Base-by-base conservation (phyloP, 2,797 vertebrate genomes). In the Tinamus major region DNA sequence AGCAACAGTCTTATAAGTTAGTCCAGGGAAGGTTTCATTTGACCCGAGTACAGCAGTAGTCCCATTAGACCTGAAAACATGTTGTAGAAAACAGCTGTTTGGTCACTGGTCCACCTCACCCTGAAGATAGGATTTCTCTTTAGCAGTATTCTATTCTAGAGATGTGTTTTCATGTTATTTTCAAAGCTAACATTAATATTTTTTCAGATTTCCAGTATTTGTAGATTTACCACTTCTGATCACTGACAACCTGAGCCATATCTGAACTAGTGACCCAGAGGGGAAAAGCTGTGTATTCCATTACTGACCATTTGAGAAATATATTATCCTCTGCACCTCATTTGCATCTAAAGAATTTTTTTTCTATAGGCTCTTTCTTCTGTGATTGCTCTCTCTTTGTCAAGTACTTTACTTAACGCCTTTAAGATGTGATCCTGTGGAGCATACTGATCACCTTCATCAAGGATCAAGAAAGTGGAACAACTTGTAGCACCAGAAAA, bases 141-240 rank as follows among this genome's bases (percentile, higher is more conserved):
- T 91, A 87, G 58, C 51, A 63, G 7, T 71, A 48, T 91, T 83
- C 35, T 86, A 12, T 33, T 83, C 61, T 67, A 79, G 93, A 76
- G 27, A 42, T 51, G 16, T 64, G 20, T 69, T 85, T 93, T 92
- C 58, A 53, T 75, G 21, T 69, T 83, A 46, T 78, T 89, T 89
- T 72, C 62, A 90, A 92, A 89, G 46, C 42, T 87, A 83, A 53
- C 37, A 48, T 72, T 79, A 80, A 74, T 82, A 62, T 80, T 13
- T 80, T 89, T 85, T 51, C 10, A 90, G 18, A 31, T 33, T 84
- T 49, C 8, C 21, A 46, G 23, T n/a, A 58, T 80, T 83, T 90
- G 46, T 81, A 78, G 58, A 72, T 55, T 83, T 29, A 44, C 5
- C 17, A 9, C 39, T 93, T 96, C n/a, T 87, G 46, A 67, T 83